phyloP scores from a whole-genome alignment of 2,797 vertebrate species.

The Rhyacichthys aspro region DNA sequence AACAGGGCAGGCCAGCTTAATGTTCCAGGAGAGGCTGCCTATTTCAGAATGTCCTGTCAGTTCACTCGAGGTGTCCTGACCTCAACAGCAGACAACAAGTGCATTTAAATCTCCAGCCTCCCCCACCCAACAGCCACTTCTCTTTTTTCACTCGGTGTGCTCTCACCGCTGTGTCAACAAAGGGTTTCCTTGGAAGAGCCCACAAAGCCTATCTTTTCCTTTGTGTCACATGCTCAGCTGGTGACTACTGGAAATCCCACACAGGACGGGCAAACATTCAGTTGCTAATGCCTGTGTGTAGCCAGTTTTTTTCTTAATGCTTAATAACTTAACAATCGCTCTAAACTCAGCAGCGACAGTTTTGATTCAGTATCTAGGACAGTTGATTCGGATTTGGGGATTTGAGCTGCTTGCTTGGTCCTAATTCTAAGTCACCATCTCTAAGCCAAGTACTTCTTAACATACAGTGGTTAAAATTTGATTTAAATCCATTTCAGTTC shows the following conservation, averaged over 20 bases:
- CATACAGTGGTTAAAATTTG: neutral
- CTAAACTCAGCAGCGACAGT: constrained; percentile 10
- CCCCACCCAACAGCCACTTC: neutral
- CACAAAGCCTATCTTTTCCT: constrained; percentile 68
- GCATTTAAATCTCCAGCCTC: constrained; percentile 32
- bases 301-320: constrained; percentile 5
- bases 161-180: constrained; percentile 64
- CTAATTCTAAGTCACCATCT: neutral
- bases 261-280: constrained; percentile 15
- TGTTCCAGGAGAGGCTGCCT: constrained; percentile 53
- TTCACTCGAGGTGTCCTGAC: constrained; percentile 41
- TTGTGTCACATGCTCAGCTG: constrained; percentile 74
- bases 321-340: neutral
- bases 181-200: constrained; percentile 70
- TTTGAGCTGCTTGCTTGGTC: neutral
- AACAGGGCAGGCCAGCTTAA: constrained; percentile 36
- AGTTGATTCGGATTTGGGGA: neutral
- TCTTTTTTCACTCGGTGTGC: constrained; percentile 16
- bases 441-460: neutral
- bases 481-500: neutral
- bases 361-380: neutral
- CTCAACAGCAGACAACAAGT: constrained; percentile 45
- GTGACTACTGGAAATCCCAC: constrained; percentile 68
- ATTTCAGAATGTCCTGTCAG: constrained; percentile 50
- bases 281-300: constrained; percentile 7